phyloP scores from a whole-genome alignment of 1,140 invertebrate genomes.

The Lithobius niger region DNA sequence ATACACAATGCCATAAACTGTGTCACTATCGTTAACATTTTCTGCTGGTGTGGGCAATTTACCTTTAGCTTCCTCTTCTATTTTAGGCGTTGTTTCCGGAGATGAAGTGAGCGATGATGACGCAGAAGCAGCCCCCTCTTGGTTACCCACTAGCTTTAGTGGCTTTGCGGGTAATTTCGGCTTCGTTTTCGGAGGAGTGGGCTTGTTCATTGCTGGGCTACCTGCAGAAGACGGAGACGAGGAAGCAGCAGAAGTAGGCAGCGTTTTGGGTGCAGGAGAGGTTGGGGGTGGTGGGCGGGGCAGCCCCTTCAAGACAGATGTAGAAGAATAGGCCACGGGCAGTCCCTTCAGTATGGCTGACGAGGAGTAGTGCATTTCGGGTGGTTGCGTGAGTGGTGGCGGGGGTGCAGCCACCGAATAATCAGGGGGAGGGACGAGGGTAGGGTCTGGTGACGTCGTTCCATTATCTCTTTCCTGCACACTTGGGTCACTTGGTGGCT shows the following conservation, averaged over 20 bases:
- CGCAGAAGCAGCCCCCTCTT: not conserved
- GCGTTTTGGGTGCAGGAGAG: too few species aligned
- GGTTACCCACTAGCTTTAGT: not conserved
- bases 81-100: too few species aligned
- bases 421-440: not conserved
- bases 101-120: not conserved
- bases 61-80: too few species aligned
- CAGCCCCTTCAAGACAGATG: not conserved
- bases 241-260: not conserved
- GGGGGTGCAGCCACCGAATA: not conserved
- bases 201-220: not conserved
- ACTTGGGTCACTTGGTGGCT: not conserved
- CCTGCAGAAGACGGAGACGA: not conserved
- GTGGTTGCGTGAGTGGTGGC: not conserved
- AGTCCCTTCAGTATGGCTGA: constrained; percentile 3
- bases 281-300: not conserved
- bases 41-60: too few species aligned
- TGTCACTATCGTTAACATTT: too few species aligned
- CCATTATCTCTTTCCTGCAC: too few species aligned
- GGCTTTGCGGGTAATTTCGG: constrained; percentile 6
- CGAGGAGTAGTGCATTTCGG: constrained; percentile 1
- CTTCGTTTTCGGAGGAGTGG: constrained; percentile 1
- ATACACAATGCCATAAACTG: too few species aligned
- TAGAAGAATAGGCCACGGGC: constrained; percentile 4
- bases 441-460: too few species aligned